phyloP scores from a whole-genome alignment of 2,888 invertebrate species.

The Andricus quercusramuli region DNA sequence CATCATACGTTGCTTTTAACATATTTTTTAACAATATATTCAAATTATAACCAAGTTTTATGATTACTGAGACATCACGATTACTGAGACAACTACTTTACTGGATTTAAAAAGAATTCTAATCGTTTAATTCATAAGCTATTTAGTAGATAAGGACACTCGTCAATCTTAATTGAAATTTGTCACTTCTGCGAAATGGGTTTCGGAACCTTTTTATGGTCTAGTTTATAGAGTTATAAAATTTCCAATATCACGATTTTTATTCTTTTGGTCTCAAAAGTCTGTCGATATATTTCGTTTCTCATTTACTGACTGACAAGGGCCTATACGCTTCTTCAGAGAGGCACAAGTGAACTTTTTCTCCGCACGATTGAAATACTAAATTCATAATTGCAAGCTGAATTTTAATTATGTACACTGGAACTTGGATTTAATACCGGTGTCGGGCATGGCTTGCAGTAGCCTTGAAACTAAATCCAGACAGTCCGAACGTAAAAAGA shows the following conservation, averaged over 20 bases:
- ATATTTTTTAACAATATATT: too few relatives aligned
- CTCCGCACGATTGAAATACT: background rate
- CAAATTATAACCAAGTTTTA: too few relatives aligned
- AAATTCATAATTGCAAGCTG: slow-evolving; percentile 19
- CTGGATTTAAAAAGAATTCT: background rate
- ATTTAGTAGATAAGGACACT: background rate
- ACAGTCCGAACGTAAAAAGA: too few relatives aligned
- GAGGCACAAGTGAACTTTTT: too few relatives aligned
- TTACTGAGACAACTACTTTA: too few relatives aligned
- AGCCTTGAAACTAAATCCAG: too few relatives aligned
- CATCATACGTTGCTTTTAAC: too few relatives aligned
- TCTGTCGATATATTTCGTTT: background rate
- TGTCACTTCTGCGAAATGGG: slow-evolving; percentile 21
- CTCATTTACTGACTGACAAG: background rate
- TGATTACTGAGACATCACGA: too few relatives aligned
- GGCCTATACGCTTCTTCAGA: too few relatives aligned
- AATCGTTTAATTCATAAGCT: background rate
- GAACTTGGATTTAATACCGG: too few relatives aligned
- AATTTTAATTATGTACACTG: background rate
- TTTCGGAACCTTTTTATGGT: slow-evolving; percentile 16
- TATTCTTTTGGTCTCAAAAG: background rate
- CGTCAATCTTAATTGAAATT: slow-evolving; percentile 16
- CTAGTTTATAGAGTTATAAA: slow-evolving; percentile 36
- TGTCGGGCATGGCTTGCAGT: too few relatives aligned
- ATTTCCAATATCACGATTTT: slow-evolving; percentile 29